phyloP scores from a whole-genome alignment of 2,797 vertebrate species.

The Pangasius mekongensis region DNA sequence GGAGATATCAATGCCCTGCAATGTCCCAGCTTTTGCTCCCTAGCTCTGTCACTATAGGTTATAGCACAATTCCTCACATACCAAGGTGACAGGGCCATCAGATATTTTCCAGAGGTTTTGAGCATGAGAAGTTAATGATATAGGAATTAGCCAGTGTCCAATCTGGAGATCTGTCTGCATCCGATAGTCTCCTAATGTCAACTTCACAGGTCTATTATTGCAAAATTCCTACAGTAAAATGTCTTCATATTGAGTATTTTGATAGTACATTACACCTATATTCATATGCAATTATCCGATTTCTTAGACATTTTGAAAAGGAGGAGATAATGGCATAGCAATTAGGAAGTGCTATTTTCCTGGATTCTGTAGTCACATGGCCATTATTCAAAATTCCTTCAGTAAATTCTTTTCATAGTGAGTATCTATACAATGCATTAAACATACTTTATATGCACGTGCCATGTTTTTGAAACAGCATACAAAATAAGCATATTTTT shows the following conservation, averaged over 20 bases:
- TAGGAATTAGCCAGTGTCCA: background rate
- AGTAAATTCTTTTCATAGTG: background rate
- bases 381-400: background rate
- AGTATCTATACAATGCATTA: background rate
- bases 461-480: background rate
- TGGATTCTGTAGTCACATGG: background rate
- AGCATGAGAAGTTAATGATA: background rate
- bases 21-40: no score
- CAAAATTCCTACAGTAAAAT: background rate
- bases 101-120: background rate
- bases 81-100: no score
- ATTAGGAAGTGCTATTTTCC: background rate
- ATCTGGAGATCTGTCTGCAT: background rate
- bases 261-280: background rate
- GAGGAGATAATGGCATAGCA: background rate
- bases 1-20: no score
- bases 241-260: background rate
- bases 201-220: background rate
- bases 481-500: background rate
- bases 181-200: background rate
- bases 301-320: background rate
- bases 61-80: no score
- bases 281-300: background rate
- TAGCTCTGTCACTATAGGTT: no score
- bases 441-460: background rate